Evolutionary conservation across 2,888 invertebrate species (phyloP).

Genomic region (Agrochola circellaris): DNA sequence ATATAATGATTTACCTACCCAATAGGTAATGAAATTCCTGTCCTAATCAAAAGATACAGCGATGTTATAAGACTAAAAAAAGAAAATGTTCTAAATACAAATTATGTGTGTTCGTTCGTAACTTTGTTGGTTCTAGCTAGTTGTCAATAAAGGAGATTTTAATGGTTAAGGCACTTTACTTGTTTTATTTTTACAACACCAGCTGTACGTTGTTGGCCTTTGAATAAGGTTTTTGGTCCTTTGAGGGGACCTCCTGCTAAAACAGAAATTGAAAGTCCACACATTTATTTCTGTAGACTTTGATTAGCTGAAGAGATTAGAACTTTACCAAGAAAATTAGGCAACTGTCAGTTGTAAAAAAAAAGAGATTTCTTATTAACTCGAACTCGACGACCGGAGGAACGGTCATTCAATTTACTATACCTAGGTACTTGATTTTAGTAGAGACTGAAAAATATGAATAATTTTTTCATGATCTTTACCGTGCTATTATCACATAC

Average conservation of each 20-base stretch:
- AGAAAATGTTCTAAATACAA: slow-evolving; percentile 34
- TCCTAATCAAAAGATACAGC: slow-evolving; percentile 50
- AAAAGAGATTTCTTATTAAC: neutral
- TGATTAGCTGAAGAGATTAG: too few relatives aligned
- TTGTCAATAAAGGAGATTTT: slow-evolving; percentile 58
- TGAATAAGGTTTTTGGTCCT: neutral
- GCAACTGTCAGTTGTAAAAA: neutral
- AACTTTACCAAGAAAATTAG: neutral
- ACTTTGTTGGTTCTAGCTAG: slow-evolving; percentile 49
- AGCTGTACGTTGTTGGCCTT: too few relatives aligned
- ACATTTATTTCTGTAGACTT: too few relatives aligned
- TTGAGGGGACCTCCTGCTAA: too few relatives aligned
- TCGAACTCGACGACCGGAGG: too few relatives aligned
- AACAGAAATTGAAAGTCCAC: too few relatives aligned
- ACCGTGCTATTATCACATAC: neutral
- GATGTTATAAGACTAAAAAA: slow-evolving; percentile 47
- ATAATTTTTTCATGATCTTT: neutral
- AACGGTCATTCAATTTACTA: neutral
- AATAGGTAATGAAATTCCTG: slow-evolving; percentile 10
- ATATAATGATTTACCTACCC: neutral
- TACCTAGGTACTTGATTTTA: neutral
- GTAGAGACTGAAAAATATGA: neutral
- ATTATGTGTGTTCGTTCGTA: slow-evolving; percentile 51
- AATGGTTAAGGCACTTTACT: slow-evolving; percentile 34
- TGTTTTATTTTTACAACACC: slow-evolving; percentile 22